phyloP scores from a whole-genome alignment of 2,797 vertebrate species.

The Thripadectes ignobilis region DNA sequence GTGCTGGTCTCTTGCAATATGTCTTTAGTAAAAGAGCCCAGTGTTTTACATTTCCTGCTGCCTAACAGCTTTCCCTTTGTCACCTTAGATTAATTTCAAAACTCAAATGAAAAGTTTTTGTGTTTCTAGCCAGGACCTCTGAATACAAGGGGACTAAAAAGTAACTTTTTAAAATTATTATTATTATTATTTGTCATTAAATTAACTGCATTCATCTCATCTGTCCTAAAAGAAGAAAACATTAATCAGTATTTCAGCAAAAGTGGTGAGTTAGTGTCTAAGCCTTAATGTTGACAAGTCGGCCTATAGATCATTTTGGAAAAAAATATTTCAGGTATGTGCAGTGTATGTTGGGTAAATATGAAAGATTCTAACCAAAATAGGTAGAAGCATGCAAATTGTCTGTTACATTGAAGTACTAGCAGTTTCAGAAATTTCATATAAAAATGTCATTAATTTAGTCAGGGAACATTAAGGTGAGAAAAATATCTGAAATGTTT shows the following conservation, averaged over 20 bases:
- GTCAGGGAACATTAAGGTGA: not conserved
- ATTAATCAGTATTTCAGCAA: not conserved
- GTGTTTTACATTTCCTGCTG: not conserved
- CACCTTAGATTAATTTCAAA: not conserved
- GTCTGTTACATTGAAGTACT: not conserved
- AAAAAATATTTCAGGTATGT: not conserved
- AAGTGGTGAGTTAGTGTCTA: not conserved
- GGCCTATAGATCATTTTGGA: not conserved
- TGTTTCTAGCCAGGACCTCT: not conserved
- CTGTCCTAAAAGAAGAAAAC: not conserved
- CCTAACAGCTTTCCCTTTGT: not conserved
- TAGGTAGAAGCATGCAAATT: not conserved
- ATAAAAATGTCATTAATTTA: not conserved
- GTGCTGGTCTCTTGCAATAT: not conserved
- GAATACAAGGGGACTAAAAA: not conserved
- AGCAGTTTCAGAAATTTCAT: not conserved
- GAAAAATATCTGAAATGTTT: not conserved
- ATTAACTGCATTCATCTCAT: accelerated
- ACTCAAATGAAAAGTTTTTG: not conserved
- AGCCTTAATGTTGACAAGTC: not conserved
- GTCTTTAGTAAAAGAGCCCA: not conserved
- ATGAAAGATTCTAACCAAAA: not conserved
- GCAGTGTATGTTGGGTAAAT: not conserved
- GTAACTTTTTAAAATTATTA: too few relatives aligned
- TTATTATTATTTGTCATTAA: not conserved